Evolutionary conservation across 2,888 invertebrate genomes (phyloP).

Genomic region (Branchipolynoe longqiensis): DNA sequence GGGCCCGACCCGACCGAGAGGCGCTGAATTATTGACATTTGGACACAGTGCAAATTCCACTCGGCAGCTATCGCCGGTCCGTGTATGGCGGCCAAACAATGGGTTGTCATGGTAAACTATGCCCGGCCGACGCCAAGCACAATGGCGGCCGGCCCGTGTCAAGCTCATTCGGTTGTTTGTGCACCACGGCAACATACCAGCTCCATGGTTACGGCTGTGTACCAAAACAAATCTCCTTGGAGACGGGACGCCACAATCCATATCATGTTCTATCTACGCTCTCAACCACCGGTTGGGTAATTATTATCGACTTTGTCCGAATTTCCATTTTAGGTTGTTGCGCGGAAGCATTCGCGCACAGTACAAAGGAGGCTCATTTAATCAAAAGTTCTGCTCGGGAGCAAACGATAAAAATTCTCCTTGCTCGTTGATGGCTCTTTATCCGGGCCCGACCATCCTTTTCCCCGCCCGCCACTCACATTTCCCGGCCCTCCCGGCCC

Average conservation of each 20-base stretch:
- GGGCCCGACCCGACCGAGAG: neutral
- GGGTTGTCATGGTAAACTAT: conserved; percentile 61
- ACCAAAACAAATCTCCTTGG: conserved; percentile 60
- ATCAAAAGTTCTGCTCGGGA: conserved; percentile 8
- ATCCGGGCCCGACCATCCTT: neutral
- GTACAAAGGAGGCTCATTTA: conserved; percentile 31
- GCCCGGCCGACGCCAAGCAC: conserved; percentile 37
- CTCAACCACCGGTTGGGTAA: neutral
- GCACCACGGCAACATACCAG: conserved; percentile 60
- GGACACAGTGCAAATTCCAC: conserved; percentile 49
- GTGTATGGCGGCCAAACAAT: conserved; percentile 59
- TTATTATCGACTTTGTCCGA: conserved; percentile 44
- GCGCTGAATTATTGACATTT: conserved; percentile 50
- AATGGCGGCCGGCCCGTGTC: conserved; percentile 34
- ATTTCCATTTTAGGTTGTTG: conserved; percentile 42
- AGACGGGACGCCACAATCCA: conserved; percentile 38
- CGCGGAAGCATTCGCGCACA: conserved; percentile 32
- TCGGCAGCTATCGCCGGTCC: conserved; percentile 29
- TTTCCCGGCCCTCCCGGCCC: conserved; percentile 3
- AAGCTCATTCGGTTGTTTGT: conserved; percentile 41
- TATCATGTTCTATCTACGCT: conserved; percentile 18
- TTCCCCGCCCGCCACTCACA: neutral
- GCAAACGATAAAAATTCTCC: conserved; percentile 20
- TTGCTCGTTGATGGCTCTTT: conserved; percentile 20
- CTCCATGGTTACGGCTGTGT: conserved; percentile 58